Base-by-base conservation (phyloP, 37 sponge, comb jelly and placozoan genomes). In the Aplysina aerophoba region DNA sequence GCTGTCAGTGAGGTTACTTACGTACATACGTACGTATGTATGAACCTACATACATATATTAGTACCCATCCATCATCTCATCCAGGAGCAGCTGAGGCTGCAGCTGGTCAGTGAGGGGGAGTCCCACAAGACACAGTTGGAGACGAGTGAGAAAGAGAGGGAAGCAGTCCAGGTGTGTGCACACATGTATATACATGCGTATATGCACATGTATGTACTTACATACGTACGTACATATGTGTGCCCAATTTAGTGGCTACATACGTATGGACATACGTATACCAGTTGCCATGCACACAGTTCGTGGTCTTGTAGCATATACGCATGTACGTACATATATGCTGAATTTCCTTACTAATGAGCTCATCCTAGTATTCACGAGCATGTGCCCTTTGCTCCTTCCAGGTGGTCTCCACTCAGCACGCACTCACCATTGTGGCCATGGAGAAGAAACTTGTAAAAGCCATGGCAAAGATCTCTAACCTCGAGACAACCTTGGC, bases 361-460 rank as follows among this genome's bases (percentile, higher is more conserved):
- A 44, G 50, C 6, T 72, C 27, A 67, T 67, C 27, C 27, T 24
- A 27, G n/a, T 68, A 68, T 22, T n/a, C 34, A 44, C 8, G 50
- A 11, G 8, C 6, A 44, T 44, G 50, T 3, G 50, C 50, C 8
- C 8, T 11, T 44, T 11, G 3, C 50, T 11, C 8, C 50, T 27
- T 84, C 12, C 65, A 91, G 90, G 84, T 62, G 38, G 88, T 89
- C 69, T 66, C 86, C 8, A 38, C 88, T 21, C 90, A 93, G 79
- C 82, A 93, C 85, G 90, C 94, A n/a, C 17, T 85, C 14, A 93
- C 94, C 27, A 93, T 93, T 30, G 91, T 85, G 14, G 85, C 91
- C 0, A 84, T 93, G 61, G 94, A 93, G 78, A 84, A 90, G 68
- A 93, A 88, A 28, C 64, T 93, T n/a, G 39, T 93, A n/a, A 56